Percentiles rank a stretch among this genome's conserved stretches.
Conservation (phyloP, 2,888 invertebrate genomes). For the Plebejus anna region DNA sequence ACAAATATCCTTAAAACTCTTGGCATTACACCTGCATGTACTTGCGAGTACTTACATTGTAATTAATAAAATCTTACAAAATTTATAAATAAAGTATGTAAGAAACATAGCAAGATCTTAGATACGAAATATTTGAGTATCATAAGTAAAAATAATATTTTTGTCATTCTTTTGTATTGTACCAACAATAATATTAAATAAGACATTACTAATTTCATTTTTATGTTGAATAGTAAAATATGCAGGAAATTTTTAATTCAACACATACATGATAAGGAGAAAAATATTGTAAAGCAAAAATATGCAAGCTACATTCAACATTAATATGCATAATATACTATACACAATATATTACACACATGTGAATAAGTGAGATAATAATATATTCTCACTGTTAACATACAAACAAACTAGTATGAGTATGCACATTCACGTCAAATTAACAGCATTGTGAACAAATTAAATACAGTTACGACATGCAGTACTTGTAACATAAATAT, state of each 20-base stretch:
- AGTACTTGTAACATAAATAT: background rate
- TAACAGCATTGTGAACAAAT: background rate
- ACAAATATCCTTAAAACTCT: background rate
- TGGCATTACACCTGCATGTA: background rate
- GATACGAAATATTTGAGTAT: background rate
- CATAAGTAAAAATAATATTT: background rate
- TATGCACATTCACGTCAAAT: slow-evolving; percentile 1
- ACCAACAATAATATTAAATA: background rate
- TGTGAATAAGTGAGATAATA: background rate
- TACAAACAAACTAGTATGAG: background rate
- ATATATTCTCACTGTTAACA: background rate
- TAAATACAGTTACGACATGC: background rate
- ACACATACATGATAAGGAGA: background rate
- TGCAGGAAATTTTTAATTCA: background rate
- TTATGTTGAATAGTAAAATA: background rate
- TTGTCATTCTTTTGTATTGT: background rate
- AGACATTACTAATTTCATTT: background rate
- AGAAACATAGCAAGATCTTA: background rate
- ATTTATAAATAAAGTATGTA: background rate
- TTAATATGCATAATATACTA: slow-evolving; percentile 10
- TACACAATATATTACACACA: background rate
- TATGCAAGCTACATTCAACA: background rate
- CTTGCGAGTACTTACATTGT: background rate
- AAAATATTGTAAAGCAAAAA: slow-evolving; percentile 2
- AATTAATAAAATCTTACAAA: background rate